Conservation (phyloP, 2,797 vertebrate species). For the Sylvilagus floridanus region DNA sequence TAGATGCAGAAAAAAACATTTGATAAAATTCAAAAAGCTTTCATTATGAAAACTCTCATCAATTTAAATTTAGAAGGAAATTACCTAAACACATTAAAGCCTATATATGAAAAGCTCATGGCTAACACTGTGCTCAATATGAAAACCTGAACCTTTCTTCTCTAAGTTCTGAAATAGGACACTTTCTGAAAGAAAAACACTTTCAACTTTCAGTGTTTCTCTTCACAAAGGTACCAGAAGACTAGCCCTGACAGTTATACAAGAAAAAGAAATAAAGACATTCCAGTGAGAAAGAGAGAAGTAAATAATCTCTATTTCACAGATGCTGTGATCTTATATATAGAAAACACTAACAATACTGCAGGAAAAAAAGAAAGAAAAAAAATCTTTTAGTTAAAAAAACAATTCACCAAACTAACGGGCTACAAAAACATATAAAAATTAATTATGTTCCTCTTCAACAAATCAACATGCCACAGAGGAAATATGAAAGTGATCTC, state of each 20-base stretch:
- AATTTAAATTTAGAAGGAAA: not conserved
- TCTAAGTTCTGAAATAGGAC: not conserved
- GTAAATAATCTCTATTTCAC: not conserved
- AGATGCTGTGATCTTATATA: not conserved
- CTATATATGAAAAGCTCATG: not conserved
- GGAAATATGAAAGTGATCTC: not conserved
- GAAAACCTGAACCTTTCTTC: not conserved
- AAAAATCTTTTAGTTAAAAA: not conserved
- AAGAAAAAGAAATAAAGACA: not conserved
- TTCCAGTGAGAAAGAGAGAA: not conserved
- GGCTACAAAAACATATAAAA: not conserved
- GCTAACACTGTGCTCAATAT: not conserved
- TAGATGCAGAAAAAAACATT: not conserved
- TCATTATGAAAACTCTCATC: not conserved
- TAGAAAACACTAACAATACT: not conserved
- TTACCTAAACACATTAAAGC: not conserved
- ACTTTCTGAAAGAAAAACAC: no score
- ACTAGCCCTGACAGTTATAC: not conserved
- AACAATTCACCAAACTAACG: not conserved
- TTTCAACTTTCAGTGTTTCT: not conserved
- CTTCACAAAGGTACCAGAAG: not conserved
- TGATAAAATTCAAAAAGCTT: not conserved
- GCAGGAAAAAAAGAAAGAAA: no score
- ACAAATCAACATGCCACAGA: not conserved
- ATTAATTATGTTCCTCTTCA: not conserved